A percentile compares a stretch with the other conserved stretches of the same genome.
Conservation (phyloP, 2,888 invertebrate genomes). For the Asteroscopus sphinx region DNA sequence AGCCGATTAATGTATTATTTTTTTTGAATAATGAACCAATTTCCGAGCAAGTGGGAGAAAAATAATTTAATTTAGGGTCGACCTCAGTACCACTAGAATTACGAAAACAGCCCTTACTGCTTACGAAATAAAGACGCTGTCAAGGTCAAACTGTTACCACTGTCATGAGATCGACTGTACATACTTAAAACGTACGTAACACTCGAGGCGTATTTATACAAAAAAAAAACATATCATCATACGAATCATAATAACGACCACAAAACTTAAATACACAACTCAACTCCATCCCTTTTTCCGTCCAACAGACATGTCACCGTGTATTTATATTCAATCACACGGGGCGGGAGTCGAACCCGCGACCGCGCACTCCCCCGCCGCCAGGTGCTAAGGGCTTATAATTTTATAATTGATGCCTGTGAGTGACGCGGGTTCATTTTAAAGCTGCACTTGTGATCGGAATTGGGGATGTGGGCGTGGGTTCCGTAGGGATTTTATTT, state of each 20-base stretch:
- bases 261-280: conserved; percentile 5
- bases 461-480: neutral
- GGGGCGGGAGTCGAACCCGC: conserved; percentile 75
- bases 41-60: too few species aligned
- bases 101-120: too few species aligned
- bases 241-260: neutral
- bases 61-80: too few species aligned
- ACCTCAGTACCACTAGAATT: too few species aligned
- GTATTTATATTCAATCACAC: conserved; percentile 81
- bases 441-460: conserved; percentile 52
- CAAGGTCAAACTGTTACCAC: too few species aligned
- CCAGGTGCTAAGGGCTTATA: conserved; percentile 75
- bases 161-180: too few species aligned
- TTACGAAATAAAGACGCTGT: too few species aligned
- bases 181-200: too few species aligned
- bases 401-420: conserved; percentile 75
- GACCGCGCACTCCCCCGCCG: conserved; percentile 68
- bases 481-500: conserved; percentile 22
- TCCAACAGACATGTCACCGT: conserved; percentile 69
- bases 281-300: conserved; percentile 65
- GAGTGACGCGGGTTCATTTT: conserved; percentile 58
- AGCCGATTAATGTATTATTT: too few species aligned
- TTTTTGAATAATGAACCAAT: too few species aligned
- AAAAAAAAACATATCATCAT: neutral
- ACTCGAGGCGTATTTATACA: too few species aligned